Conservation (phyloP, 2,113 vertebrate species). For the Desmodus rotundus region DNA sequence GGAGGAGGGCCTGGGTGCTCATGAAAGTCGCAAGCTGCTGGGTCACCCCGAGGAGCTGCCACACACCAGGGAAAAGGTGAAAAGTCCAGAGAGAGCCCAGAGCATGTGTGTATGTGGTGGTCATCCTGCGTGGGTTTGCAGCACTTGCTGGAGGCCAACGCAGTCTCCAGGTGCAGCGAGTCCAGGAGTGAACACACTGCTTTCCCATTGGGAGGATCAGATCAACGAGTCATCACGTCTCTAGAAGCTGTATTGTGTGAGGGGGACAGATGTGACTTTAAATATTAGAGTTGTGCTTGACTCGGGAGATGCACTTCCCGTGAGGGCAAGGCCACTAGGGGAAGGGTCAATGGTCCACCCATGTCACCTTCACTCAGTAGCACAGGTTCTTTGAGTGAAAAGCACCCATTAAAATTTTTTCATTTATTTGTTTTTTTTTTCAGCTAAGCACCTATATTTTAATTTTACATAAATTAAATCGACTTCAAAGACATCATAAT, state of each 20-base stretch:
- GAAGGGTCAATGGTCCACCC: background rate
- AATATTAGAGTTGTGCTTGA: background rate
- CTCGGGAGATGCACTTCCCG: background rate
- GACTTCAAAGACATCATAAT: background rate
- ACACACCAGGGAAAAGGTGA: background rate
- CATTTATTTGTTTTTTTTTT: background rate
- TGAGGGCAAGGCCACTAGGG: background rate
- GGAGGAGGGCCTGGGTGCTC: no score
- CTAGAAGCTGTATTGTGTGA: background rate
- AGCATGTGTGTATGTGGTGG: fast-evolving
- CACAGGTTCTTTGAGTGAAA: background rate
- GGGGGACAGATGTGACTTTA: background rate
- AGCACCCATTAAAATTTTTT: background rate
- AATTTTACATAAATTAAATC: background rate
- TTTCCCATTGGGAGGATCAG: background rate
- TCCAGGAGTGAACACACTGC: no score
- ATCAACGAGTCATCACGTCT: background rate
- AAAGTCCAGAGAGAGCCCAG: background rate
- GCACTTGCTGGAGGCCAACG: fast-evolving
- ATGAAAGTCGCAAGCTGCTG: fast-evolving
- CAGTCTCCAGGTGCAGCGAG: background rate
- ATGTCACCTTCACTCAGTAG: background rate
- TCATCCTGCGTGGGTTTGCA: fast-evolving
- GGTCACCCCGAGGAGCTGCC: background rate
- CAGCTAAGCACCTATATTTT: background rate